Percentiles rank a stretch among this genome's conserved stretches.
phyloP scores from a whole-genome alignment of 2,888 invertebrate species.

The Corbicula japonica region DNA sequence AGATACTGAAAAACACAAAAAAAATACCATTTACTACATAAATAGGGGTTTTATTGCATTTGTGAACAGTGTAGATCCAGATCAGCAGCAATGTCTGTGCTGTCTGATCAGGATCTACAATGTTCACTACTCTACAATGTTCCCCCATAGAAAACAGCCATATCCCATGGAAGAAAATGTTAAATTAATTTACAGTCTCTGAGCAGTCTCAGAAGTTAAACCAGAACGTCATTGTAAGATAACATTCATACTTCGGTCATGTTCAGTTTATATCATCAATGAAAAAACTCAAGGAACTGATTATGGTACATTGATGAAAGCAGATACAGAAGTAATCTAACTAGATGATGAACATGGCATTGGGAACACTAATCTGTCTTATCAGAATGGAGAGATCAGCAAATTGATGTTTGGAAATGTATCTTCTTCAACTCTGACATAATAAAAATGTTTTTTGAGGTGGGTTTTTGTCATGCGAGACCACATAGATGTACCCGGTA shows the following conservation, averaged over 20 bases:
- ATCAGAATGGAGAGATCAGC: conserved; percentile 25
- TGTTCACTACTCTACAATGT: no score
- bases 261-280: conserved; percentile 20
- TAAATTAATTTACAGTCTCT: no score
- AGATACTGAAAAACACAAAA: no score
- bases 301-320: conserved; percentile 12
- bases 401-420: conserved; percentile 13
- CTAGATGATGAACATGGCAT: conserved; percentile 41
- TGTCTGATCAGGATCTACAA: no score
- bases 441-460: neutral
- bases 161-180: no score
- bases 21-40: no score
- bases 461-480: conserved; percentile 2
- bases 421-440: conserved; percentile 19
- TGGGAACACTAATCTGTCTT: conserved; percentile 43
- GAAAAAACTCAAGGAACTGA: neutral
- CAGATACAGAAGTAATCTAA: conserved; percentile 23
- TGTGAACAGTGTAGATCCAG: no score
- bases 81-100: no score
- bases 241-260: conserved; percentile 17
- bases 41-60: no score
- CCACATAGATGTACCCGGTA: conserved; percentile 19
- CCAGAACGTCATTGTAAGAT: conserved; percentile 5
- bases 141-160: no score
- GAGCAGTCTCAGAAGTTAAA: no score